Evolutionary conservation across 2,888 invertebrate genomes (phyloP), one percentile per base, ranked within the genome.

Genomic region (Onthophagus sagittarius): DNA sequence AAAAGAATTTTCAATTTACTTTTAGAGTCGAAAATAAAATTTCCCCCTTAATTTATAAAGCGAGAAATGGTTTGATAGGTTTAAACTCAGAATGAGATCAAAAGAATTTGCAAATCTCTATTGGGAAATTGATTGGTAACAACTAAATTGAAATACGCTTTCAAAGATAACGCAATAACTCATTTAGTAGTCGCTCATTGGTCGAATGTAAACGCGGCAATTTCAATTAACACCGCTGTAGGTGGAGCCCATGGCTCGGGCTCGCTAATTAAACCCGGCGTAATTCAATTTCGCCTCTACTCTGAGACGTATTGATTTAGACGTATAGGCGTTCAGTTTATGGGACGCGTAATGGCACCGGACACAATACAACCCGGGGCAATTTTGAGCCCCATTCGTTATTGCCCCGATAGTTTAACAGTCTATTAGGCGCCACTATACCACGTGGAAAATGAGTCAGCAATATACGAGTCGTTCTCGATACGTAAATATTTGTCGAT

Each of bases 381-480:
- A 65, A 75, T 75, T 75, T 75, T 73, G 72, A 72, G 70, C 73
- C 70, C 69, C 73, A 73, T 70, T 72, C 73, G 67, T 75, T 75
- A 75, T 70, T 73, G 70, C 32, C 23, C 73, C 65, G 72, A 75
- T 73, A 75, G 75, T 75, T 75, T 73, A 23, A 73, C 71, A 73
- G 72, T 70, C 73, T 73, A 72, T 75, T 75, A 73, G 71, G 63
- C 31, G 31, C 31, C 33, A 71, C 33, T 39, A 69, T 69, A 72
- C 64, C 70, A 23, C 62, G 70, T 72, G 72, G 72, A 72, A 53
- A 75, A 71, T 75, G 75, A 75, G 63, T 75, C 75, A 75, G 53
- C 70, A 62, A 23, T 62, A 15, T n/a, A 1, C 63, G 7, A 63
- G 63, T 15, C 15, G 23, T 23, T 23, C 23, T 23, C 63, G n/a